Conservation (phyloP, 2,113 vertebrate genomes). For the Scatophagus argus region DNA sequence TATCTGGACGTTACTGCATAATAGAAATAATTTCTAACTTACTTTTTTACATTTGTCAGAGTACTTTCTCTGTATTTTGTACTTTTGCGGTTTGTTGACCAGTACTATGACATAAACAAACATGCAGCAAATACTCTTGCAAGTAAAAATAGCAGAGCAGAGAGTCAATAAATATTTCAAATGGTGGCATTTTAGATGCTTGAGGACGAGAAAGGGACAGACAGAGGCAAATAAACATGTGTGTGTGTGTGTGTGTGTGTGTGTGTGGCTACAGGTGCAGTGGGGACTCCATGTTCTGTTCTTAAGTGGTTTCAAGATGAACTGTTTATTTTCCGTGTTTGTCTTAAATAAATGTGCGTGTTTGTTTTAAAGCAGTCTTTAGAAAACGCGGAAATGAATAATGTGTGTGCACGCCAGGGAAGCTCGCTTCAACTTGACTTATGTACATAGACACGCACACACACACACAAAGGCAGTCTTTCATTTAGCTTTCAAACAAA, state of each 20-base stretch:
- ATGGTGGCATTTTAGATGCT: not conserved
- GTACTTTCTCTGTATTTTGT: not conserved
- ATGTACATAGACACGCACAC: constrained; percentile 16
- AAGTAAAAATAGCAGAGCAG: not conserved
- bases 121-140: not conserved
- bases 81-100: too few species aligned
- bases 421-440: constrained; percentile 32
- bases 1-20: not conserved
- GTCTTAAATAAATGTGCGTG: constrained; percentile 54
- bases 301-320: constrained; percentile 62
- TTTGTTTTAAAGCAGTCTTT: constrained; percentile 48
- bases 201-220: not conserved
- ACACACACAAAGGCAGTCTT: constrained; percentile 24
- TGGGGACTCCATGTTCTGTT: constrained; percentile 26
- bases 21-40: not conserved
- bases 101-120: too few species aligned
- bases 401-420: constrained; percentile 31
- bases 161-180: not conserved
- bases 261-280: constrained; percentile 40
- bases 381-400: constrained; percentile 60
- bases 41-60: too few species aligned
- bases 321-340: constrained; percentile 70
- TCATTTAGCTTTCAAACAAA: constrained; percentile 61
- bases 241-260: not conserved
- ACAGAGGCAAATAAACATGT: constrained; percentile 44